Percentiles rank a stretch among this genome's conserved stretches.
Conservation (phyloP, 2,797 vertebrate genomes). For the Distichodus sexfasciatus region DNA sequence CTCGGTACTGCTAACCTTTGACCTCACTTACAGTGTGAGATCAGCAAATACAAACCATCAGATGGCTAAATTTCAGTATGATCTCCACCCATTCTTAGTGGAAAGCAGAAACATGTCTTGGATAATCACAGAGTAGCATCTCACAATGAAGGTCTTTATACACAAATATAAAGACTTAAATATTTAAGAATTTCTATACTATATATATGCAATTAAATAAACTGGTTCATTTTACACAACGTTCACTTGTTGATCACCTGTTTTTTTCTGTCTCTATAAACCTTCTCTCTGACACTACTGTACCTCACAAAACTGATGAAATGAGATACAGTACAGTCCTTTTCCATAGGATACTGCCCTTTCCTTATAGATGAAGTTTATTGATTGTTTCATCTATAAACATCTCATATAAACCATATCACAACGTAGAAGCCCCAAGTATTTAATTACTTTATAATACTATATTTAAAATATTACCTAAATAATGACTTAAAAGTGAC, state of each 20-base stretch:
- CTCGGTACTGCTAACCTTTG: constrained; percentile 43
- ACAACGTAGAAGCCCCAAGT: no score
- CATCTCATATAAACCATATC: no score
- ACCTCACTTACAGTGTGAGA: constrained; percentile 47
- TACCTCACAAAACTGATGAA: no score
- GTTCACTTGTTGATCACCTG: not conserved
- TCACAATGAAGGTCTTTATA: constrained; percentile 22
- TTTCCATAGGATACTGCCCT: no score
- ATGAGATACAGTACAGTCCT: no score
- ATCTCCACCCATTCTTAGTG: constrained; percentile 11
- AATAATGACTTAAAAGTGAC: no score
- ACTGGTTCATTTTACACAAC: not conserved
- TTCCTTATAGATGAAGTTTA: no score
- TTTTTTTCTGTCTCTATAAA: no score
- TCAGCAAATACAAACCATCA: constrained; percentile 35
- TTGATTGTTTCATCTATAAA: no score
- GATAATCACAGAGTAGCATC: constrained; percentile 37
- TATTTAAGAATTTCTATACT: not conserved
- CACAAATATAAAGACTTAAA: not conserved
- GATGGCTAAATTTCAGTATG: constrained; percentile 36
- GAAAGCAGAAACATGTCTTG: constrained; percentile 26
- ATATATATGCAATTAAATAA: not conserved
- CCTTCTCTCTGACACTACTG: no score
- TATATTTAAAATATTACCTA: no score
- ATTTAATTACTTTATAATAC: no score